phyloP scores from a whole-genome alignment of 2,888 invertebrate genomes.

The Geophilus truncorum region DNA sequence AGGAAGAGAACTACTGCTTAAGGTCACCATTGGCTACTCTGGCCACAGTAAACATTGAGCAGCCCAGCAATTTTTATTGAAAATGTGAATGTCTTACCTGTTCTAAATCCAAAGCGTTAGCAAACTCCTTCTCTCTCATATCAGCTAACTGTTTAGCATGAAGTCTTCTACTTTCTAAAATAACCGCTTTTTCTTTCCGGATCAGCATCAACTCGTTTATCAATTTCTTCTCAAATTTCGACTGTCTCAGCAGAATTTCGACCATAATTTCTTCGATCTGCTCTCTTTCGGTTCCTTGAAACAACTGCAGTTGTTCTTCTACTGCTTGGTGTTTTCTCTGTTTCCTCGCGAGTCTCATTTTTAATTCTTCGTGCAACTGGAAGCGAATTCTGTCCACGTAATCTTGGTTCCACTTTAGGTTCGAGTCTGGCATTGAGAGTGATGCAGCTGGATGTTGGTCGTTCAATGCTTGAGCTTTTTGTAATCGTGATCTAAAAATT shows the following conservation, averaged over 20 bases:
- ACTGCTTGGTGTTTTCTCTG: neutral
- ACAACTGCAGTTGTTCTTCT: neutral
- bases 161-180: neutral
- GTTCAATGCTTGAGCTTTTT: neutral
- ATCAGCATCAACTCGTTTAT: conserved; percentile 1
- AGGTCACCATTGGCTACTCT: too few relatives aligned
- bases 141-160: conserved; percentile 3
- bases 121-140: conserved; percentile 7
- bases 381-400: neutral
- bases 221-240: conserved; percentile 12
- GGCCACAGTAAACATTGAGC: too few relatives aligned
- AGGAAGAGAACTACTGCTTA: too few relatives aligned
- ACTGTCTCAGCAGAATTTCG: neutral
- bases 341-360: neutral
- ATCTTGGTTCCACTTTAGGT: neutral
- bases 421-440: neutral
- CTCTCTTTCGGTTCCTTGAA: neutral
- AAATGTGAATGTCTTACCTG: too few relatives aligned
- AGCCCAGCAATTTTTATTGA: too few relatives aligned
- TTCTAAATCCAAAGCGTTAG: neutral
- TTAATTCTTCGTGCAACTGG: neutral
- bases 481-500: neutral
- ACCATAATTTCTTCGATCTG: conserved; percentile 15
- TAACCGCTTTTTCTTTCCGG: neutral
- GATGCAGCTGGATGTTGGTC: neutral